phyloP scores from a whole-genome alignment of 2,888 invertebrate genomes.

The Arge pagana region DNA sequence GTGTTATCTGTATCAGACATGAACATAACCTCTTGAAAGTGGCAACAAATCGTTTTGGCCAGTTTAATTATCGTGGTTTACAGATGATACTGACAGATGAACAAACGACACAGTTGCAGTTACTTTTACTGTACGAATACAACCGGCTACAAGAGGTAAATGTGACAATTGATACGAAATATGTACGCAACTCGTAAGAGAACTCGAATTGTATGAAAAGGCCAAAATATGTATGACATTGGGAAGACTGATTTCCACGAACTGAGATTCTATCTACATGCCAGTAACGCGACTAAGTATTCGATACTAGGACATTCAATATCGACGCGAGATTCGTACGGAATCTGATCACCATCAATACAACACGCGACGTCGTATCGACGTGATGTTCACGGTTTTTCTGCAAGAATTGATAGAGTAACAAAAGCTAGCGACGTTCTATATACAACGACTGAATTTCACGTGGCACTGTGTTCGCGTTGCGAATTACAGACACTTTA shows the following conservation, averaged over 20 bases:
- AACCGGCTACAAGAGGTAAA: too few species aligned
- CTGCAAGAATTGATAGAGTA: not conserved
- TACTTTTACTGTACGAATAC: too few species aligned
- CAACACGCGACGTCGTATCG: slow-evolving; percentile 5
- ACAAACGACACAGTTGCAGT: not conserved
- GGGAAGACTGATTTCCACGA: too few species aligned
- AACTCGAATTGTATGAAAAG: not conserved
- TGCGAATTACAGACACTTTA: not conserved
- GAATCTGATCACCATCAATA: too few species aligned
- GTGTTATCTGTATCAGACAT: not conserved
- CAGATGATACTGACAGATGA: not conserved
- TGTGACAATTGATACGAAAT: not conserved
- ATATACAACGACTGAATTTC: not conserved
- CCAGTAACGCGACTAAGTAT: too few species aligned
- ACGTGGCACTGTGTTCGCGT: not conserved
- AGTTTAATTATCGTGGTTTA: not conserved
- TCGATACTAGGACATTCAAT: too few species aligned
- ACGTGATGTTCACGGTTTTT: not conserved
- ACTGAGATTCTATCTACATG: too few species aligned
- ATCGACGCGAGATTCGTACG: too few species aligned
- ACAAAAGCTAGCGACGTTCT: not conserved
- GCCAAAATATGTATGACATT: too few species aligned
- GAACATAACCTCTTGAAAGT: too few species aligned
- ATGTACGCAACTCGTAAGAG: not conserved
- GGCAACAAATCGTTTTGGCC: too few species aligned